Percentiles rank a stretch among this genome's conserved stretches.
phyloP scores from a whole-genome alignment of 1,140 invertebrate genomes.

The Psix sp. region DNA sequence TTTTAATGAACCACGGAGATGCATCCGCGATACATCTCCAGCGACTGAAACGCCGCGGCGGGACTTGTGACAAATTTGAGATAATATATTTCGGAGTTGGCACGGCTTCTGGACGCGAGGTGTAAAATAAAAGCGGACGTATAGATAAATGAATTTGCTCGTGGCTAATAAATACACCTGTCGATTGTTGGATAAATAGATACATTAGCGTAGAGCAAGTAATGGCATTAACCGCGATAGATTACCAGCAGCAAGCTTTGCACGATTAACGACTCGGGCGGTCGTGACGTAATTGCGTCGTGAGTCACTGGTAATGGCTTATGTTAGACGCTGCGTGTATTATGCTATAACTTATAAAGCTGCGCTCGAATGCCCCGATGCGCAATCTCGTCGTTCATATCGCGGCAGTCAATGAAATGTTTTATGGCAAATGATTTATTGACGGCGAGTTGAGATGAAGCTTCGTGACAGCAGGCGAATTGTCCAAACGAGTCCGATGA shows the following conservation, averaged over 20 bases:
- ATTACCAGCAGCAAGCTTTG: constrained; percentile 53
- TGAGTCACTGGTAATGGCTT: constrained; percentile 59
- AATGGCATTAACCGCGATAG: constrained; percentile 62
- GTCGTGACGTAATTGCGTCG: constrained; percentile 62
- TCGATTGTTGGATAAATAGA: constrained; percentile 65
- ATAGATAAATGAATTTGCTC: constrained; percentile 52
- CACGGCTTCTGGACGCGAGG: neutral
- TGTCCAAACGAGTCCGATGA: constrained; percentile 24
- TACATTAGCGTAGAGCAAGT: constrained; percentile 61
- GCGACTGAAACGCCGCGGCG: neutral
- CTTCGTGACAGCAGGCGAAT: constrained; percentile 14
- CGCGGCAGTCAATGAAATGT: constrained; percentile 47
- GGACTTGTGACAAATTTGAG: constrained; percentile 22
- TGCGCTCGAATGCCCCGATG: constrained; percentile 42
- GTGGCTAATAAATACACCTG: constrained; percentile 62
- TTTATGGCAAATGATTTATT: constrained; percentile 50
- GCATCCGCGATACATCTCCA: neutral
- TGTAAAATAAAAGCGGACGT: constrained; percentile 36
- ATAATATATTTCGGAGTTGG: constrained; percentile 22
- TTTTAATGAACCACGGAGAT: neutral
- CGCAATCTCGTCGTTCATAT: constrained; percentile 51
- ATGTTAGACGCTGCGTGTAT: constrained; percentile 55
- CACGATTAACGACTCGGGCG: constrained; percentile 58
- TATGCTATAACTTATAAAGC: constrained; percentile 51
- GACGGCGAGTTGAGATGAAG: constrained; percentile 22